Base-by-base conservation (phyloP, 2,113 vertebrate genomes). In the Syngnathus floridae region DNA sequence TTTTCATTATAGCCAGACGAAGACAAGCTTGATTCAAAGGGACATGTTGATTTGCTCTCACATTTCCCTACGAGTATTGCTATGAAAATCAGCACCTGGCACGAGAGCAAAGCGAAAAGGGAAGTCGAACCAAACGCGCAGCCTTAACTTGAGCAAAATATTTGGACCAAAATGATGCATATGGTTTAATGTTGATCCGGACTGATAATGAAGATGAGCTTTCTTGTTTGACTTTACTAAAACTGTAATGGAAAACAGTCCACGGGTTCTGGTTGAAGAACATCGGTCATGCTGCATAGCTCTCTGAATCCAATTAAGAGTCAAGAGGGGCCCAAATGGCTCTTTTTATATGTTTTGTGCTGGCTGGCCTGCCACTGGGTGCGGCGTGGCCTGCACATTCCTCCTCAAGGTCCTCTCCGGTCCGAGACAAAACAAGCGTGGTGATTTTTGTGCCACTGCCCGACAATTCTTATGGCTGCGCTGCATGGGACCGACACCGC, bases 231-330 rank as follows among this genome's bases (percentile, higher is more conserved):
- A 62, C 49, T 79, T 69, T 78, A 80, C 86, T 82, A 83, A 75
- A 72, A 68, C 82, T 79, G 73, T 88, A 86, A 88, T 70, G 61
- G 69, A 65, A 72, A 84, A 75, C 71, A 81, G 83, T 84, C 78
- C 72, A 62, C 66, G 61, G 76, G 73, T 77, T 87, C 78, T 84
- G 82, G 83, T 83, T 78, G 74, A 81, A 72, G 73, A 73, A n/a
- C 43, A 76, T 75, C 22, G 76, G 87, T 88, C 86, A 88, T 79
- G 81, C 78, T 66, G 78, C 86, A 89, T 88, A 87, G 76, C 76
- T 87, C 80, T 81, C 85, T 86, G 83, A 87, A 89, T 88, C 82
- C 82, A 90, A 88, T 87, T 82, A 90, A 80, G 81, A 84, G 67
- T 76, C 78, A 19, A 61, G 76, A 84, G 79, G 77, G 83, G 86